These are phyloP conservation scores for Pristionchus mayeri DNA, from an alignment of 2,888 invertebrate genomes.

Conservation along the genomic window DNA sequence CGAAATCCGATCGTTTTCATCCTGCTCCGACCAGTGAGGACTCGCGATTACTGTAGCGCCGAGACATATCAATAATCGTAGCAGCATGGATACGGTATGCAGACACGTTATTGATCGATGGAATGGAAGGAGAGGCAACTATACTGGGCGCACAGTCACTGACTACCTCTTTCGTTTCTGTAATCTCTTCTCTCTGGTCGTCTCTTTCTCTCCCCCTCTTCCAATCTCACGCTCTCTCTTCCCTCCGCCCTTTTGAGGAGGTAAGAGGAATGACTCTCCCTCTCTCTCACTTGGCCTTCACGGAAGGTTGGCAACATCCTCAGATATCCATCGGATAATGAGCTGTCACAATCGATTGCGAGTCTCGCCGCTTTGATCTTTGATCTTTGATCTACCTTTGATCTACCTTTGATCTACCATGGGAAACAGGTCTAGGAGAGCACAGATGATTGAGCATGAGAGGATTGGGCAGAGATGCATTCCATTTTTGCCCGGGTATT, in stretches of 20 bases:
- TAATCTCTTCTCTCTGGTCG: background rate
- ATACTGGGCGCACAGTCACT: constrained; percentile 5
- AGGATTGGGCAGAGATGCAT: too few relatives aligned
- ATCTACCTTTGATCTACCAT: too few relatives aligned
- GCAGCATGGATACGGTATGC: background rate
- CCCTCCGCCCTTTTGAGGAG: constrained; percentile 1
- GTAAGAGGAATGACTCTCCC: background rate
- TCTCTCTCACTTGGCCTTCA: constrained; percentile 23
- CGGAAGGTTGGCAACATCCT: constrained; percentile 30
- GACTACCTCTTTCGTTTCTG: constrained; percentile 13
- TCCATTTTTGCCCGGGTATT: too few relatives aligned
- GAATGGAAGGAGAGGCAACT: background rate
- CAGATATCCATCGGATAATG: background rate
- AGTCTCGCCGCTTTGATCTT: too few relatives aligned
- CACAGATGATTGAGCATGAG: too few relatives aligned
- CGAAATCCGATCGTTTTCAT: constrained; percentile 30
- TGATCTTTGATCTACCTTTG: too few relatives aligned
- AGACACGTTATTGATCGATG: background rate
- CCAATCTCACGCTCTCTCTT: background rate
- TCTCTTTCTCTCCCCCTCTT: constrained; percentile 8
- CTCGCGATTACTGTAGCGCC: background rate
- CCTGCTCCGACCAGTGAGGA: constrained; percentile 41
- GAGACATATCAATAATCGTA: background rate
- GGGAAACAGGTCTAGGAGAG: too few relatives aligned
- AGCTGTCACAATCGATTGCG: too few relatives aligned